A percentile compares a stretch with the other conserved stretches of the same genome.
Conservation (phyloP, 2,113 vertebrate genomes). For the Ammodytes marinus region DNA sequence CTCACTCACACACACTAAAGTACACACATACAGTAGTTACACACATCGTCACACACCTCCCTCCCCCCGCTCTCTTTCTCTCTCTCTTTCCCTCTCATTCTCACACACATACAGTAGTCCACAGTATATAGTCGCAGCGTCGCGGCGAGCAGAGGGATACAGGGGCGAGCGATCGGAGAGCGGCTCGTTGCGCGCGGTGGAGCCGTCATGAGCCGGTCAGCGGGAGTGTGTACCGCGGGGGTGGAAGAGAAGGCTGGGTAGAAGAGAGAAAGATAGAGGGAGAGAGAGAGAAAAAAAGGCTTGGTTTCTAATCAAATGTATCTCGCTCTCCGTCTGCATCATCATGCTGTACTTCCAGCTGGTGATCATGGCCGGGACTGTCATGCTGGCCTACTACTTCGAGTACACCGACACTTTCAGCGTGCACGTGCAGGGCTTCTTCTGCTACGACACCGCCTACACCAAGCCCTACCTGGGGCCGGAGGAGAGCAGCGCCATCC, state of each 20-base stretch:
- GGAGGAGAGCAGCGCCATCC: slow-evolving; percentile 93
- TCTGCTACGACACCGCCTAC: slow-evolving; percentile 95
- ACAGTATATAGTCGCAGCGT: slow-evolving; percentile 11
- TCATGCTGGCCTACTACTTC: slow-evolving; percentile 98
- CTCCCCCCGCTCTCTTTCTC: background rate
- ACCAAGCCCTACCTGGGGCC: slow-evolving; percentile 96
- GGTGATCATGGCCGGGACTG: slow-evolving; percentile 98
- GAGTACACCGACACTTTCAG: slow-evolving; percentile 97
- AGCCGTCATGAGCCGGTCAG: slow-evolving; percentile 67
- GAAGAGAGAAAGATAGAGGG: slow-evolving; percentile 46
- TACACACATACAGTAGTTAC: background rate
- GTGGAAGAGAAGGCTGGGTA: slow-evolving; percentile 75
- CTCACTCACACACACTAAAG: slow-evolving; percentile 20
- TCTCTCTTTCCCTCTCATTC: background rate
- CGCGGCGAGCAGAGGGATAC: slow-evolving; percentile 21
- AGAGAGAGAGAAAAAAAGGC: background rate
- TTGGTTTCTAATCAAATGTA: slow-evolving; percentile 72
- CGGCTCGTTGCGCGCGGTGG: slow-evolving; percentile 45
- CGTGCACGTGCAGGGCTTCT: slow-evolving; percentile 96
- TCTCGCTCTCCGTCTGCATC: slow-evolving; percentile 74
- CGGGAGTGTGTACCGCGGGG: slow-evolving; percentile 60
- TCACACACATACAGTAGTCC: slow-evolving; percentile 17
- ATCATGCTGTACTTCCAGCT: slow-evolving; percentile 99
- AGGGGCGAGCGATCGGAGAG: slow-evolving; percentile 18
- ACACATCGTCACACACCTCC: background rate